Percentiles rank a stretch among this genome's conserved stretches.
phyloP scores from a whole-genome alignment of 2,888 invertebrate genomes.

The Osmoderma eremita region DNA sequence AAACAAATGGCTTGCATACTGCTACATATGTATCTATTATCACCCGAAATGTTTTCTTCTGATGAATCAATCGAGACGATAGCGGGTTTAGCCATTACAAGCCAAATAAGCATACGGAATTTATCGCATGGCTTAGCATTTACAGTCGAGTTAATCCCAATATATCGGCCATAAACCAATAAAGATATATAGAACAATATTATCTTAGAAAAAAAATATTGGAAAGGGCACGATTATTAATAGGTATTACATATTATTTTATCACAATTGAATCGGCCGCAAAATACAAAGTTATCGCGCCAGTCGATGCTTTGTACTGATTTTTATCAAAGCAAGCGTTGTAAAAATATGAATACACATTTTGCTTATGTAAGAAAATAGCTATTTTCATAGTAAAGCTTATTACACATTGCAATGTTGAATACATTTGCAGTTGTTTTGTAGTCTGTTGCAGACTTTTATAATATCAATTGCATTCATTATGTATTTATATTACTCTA shows the following conservation, averaged over 20 bases:
- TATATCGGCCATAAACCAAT: slow-evolving; percentile 20
- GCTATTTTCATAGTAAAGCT: neutral
- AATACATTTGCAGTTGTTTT: neutral
- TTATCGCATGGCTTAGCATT: neutral
- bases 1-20: too few relatives aligned
- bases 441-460: neutral
- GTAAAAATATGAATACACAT: slow-evolving; percentile 2
- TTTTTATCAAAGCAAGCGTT: slow-evolving; percentile 9
- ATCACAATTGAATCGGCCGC: slow-evolving; percentile 4
- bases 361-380: neutral
- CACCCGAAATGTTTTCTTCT: too few relatives aligned
- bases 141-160: slow-evolving; percentile 15
- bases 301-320: slow-evolving; percentile 7
- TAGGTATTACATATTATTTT: neutral
- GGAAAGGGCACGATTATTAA: slow-evolving; percentile 5
- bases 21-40: too few relatives aligned
- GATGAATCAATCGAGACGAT: neutral
- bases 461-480: neutral
- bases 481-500: neutral
- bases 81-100: neutral
- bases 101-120: neutral
- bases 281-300: neutral
- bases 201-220: slow-evolving; percentile 30
- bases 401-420: neutral
- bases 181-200: slow-evolving; percentile 30